Percentiles rank a stretch among this genome's conserved stretches.
Conservation (phyloP, 2,113 vertebrate species). For the Phylloscopus whistleri region DNA sequence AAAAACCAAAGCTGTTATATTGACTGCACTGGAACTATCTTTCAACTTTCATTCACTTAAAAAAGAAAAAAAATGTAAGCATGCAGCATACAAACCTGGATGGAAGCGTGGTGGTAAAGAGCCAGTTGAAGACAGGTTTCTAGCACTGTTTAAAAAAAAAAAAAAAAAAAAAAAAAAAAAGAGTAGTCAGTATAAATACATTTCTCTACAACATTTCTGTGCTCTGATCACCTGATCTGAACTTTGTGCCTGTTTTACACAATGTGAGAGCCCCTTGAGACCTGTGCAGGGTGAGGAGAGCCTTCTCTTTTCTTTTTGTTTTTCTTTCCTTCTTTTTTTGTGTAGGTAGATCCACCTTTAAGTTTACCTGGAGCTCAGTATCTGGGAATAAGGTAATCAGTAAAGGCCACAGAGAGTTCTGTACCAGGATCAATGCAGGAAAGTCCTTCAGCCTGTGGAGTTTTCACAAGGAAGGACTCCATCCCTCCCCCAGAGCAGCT, state of each 20-base stretch:
- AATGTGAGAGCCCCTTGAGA: neutral
- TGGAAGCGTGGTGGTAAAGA: slow-evolving; percentile 39
- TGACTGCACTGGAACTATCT: neutral
- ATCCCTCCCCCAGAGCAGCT: neutral
- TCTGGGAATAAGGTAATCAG: neutral
- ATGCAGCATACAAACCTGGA: slow-evolving; percentile 5
- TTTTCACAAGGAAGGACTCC: neutral
- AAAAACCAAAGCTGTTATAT: rapidly evolving
- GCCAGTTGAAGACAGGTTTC: slow-evolving; percentile 11
- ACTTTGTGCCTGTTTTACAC: neutral
- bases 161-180: neutral
- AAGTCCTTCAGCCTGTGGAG: neutral
- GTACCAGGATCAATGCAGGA: neutral
- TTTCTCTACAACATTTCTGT: neutral
- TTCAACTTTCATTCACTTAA: neutral
- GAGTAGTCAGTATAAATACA: neutral
- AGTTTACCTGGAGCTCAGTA: neutral
- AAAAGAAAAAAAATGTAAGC: neutral
- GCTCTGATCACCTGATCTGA: neutral
- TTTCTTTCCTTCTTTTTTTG: neutral
- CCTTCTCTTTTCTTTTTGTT: neutral
- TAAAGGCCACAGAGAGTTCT: neutral
- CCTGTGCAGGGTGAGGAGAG: neutral
- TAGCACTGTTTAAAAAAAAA: neutral
- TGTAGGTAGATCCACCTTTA: neutral